These are phyloP conservation scores for Leguminivora glycinivorella DNA, from an alignment of 1,140 invertebrate genomes.

Conservation along the genomic window DNA sequence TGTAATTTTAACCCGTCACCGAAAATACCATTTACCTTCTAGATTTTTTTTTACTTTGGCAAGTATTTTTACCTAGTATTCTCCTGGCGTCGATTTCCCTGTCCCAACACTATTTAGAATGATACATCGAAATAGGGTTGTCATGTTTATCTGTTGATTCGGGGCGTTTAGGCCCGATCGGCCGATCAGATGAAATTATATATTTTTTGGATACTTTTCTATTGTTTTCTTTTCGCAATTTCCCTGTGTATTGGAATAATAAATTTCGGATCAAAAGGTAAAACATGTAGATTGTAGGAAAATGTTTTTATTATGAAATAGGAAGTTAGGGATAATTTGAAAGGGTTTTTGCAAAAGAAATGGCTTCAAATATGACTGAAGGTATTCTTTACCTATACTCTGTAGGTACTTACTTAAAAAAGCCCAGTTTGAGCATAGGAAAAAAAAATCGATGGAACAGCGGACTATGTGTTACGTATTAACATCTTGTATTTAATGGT, in stretches of 20 bases:
- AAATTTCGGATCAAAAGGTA: constrained; percentile 14
- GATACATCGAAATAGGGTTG: constrained; percentile 28
- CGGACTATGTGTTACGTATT: too few relatives aligned
- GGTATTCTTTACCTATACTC: too few relatives aligned
- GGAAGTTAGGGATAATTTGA: background rate
- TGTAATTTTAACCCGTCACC: too few relatives aligned
- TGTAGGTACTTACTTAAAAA: too few relatives aligned
- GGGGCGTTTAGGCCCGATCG: constrained; percentile 22
- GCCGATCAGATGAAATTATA: constrained; percentile 27
- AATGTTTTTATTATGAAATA: background rate
- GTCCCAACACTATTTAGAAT: constrained; percentile 5
- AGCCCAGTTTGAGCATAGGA: too few relatives aligned
- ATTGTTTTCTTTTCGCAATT: constrained; percentile 24
- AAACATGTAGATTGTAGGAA: background rate
- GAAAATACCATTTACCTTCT: too few relatives aligned
- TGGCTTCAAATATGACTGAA: too few relatives aligned
- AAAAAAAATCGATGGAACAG: too few relatives aligned
- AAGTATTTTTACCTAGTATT: constrained; percentile 12
- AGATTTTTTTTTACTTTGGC: too few relatives aligned
- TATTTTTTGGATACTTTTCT: constrained; percentile 18
- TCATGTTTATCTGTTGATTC: constrained; percentile 25
- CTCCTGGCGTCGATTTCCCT: background rate
- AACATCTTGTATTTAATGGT: too few relatives aligned
- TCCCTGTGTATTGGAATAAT: constrained; percentile 8
- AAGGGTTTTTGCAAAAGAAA: background rate